A percentile compares a stretch with the other conserved stretches of the same genome.
Conservation (phyloP, 2,888 invertebrate species). For the Agriopis leucophaearia region DNA sequence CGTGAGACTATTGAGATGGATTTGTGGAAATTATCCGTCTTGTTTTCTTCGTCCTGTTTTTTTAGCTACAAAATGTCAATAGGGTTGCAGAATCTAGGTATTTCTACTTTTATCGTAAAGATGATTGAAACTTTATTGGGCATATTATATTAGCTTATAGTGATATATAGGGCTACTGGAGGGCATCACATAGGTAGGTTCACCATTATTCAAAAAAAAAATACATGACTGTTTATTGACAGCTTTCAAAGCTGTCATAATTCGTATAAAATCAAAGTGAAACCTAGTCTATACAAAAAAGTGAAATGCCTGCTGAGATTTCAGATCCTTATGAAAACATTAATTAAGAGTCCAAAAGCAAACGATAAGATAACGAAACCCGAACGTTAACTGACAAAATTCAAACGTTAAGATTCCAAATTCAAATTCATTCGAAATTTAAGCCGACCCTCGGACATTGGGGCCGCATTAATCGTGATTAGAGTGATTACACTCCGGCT, state of each 20-base stretch:
- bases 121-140: no score
- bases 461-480: slow-evolving; percentile 74
- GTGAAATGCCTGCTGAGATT: no score
- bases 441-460: slow-evolving; percentile 44
- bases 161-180: no score
- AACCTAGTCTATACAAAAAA: no score
- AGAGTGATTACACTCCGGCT: slow-evolving; percentile 63
- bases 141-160: no score
- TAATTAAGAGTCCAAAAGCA: slow-evolving; percentile 1
- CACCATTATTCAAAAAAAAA: no score
- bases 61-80: slow-evolving; percentile 4
- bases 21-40: slow-evolving; percentile 30
- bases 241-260: no score
- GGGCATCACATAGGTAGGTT: no score
- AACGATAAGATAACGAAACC: slow-evolving; percentile 4
- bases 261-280: no score
- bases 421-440: slow-evolving; percentile 25
- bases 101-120: not conserved
- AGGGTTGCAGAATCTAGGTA: not conserved
- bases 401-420: slow-evolving; percentile 30
- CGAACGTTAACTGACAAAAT: not conserved
- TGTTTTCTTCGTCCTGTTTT: slow-evolving; percentile 22
- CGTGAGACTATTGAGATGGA: slow-evolving; percentile 21
- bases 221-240: no score
- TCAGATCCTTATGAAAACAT: not conserved